Evolutionary conservation across 2,888 invertebrate species (phyloP), one percentile per base, ranked within the genome.

Genomic region (Agrotis clavis): DNA sequence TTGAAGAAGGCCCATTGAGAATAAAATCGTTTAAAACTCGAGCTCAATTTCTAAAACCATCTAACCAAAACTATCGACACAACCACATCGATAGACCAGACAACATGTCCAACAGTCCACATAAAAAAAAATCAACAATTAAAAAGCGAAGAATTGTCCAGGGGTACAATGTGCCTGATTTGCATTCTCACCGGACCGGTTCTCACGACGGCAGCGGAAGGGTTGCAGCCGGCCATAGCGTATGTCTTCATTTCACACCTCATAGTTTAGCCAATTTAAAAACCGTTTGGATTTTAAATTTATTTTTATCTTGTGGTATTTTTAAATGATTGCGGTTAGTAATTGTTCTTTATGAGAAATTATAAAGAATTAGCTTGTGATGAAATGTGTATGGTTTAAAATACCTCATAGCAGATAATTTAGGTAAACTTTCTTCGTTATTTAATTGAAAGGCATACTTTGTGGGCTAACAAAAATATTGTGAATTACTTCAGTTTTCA

Each of bases 161-260:
- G 86, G 89, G 85, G 86, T 85, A 94, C 94, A 95, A 95, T 91
- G 90, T 88, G 84, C 82, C 84, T 87, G 85, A 96, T 96, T 96
- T 94, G 94, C 95, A 96, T 96, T 92, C 94, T 86, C 87, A 89
- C 86, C 85, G 85, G 90, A 93, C 94, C 92, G 92, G 94, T 93
- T 94, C 93, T 89, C 94, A 92, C 91, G 90, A 19, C 82, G 19
- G 84, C 77, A 78, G 81, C 71, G 85, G 85, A 86, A 85, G 90
- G 90, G 88, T 87, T 85, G 87, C 87, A 86, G 86, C 85, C 79
- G 81, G 84, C 82, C 81, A 67, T 11, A 63, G 59, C 80, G 73
- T 77, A 81, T 83, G 85, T 87, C 87, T 87, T 87, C 84, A 86
- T 87, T 86, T 81, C 77, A 76, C 85, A 86, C 85, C 77, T 87